Percentiles rank a stretch among this genome's conserved stretches.
These are phyloP conservation scores for Drosophila neotestacea DNA, from an alignment of 2,888 invertebrate species.

Conservation along the genomic window DNA sequence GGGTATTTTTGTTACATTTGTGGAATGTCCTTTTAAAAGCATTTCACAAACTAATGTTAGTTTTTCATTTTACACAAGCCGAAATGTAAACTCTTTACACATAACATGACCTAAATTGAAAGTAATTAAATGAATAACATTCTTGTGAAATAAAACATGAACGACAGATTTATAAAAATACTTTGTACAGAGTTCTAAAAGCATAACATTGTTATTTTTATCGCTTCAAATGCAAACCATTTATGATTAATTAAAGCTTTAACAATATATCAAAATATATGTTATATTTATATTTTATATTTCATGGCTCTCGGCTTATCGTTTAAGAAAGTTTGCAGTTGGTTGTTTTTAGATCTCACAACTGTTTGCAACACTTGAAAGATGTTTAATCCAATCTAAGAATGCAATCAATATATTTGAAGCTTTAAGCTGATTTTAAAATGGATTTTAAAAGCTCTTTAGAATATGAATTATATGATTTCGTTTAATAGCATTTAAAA, in stretches of 20 bases:
- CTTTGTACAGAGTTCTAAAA: not conserved
- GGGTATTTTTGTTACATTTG: slow-evolving; percentile 8
- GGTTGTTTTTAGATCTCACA: too few species aligned
- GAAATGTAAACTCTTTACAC: slow-evolving; percentile 9
- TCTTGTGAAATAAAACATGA: slow-evolving; percentile 1
- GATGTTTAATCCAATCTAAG: too few species aligned
- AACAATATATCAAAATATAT: not conserved
- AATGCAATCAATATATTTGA: too few species aligned
- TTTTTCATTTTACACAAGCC: slow-evolving; percentile 16
- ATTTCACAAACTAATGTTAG: slow-evolving; percentile 9
- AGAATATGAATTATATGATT: too few species aligned
- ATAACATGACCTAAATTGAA: slow-evolving; percentile 12
- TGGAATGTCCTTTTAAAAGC: slow-evolving; percentile 10
- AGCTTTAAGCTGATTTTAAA: too few species aligned
- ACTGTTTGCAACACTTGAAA: too few species aligned
- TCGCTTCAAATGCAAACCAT: not conserved
- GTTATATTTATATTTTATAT: too few species aligned
- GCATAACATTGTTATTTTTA: not conserved
- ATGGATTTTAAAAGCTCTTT: too few species aligned
- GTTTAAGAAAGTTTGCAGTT: too few species aligned
- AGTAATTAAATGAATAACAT: slow-evolving; percentile 5
- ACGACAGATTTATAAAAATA: not conserved
- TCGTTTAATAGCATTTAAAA: too few species aligned
- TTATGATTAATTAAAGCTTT: not conserved
- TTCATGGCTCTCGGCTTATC: too few species aligned